Evolutionary conservation across 2,113 vertebrate species (phyloP), one percentile per base, ranked within the genome.

Genomic region (Ictalurus punctatus): DNA sequence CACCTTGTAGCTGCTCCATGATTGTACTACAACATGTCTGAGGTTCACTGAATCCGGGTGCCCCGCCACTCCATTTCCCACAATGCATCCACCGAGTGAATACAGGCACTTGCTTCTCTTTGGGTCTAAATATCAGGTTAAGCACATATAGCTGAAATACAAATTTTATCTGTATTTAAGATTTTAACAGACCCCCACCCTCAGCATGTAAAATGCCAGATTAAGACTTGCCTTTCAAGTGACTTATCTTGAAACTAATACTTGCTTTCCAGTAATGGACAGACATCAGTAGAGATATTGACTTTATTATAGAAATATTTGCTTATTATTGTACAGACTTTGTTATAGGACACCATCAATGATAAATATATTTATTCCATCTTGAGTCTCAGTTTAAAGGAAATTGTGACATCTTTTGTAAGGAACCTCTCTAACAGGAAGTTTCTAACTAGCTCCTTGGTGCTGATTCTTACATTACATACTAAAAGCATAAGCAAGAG

Each of bases 321-420:
- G 30, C 48, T 86, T 30, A 87, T 58, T 69, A 54, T 71, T 58
- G 63, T 86, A 81, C 69, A 65, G 56, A 44, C 61, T 65, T 19
- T 61, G 37, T 85, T 90, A 63, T 56, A 25, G 87, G 56, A 48
- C 12, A 56, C 83, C 71, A n/a, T n/a, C 79, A 78, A 21, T 85
- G 23, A 25, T 16, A 48, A 23, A 87, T 13, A 83, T 74, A 61
- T 89, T 80, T 69, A 89, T 89, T 88, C 61, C 88, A 78, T 85
- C 85, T 84, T 63, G 59, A 89, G 37, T 88, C 30, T 30, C 34
- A 58, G 59, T 89, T 90, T 76, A 84, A 85, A 92, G 92, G 92
- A 94, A 93, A 94, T 93, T 92, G 91, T 93, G 92, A 92, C 91
- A 94, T 91, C 79, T 90, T 87, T 91, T 87, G 86, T 86, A 90